Evolutionary conservation across 2,113 vertebrate genomes (phyloP).

Genomic region (Anser brachyrhynchus): DNA sequence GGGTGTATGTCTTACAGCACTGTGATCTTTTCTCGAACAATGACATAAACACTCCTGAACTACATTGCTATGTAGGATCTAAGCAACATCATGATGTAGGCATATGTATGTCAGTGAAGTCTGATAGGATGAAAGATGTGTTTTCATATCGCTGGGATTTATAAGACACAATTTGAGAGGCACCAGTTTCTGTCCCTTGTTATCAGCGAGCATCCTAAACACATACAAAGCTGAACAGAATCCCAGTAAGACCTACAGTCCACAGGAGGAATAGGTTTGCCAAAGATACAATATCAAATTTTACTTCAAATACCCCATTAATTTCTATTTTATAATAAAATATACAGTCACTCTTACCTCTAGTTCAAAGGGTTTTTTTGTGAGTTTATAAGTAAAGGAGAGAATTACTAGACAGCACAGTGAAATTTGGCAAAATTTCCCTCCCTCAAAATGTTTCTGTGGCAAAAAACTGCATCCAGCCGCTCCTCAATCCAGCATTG

Average conservation of each 20-base stretch:
- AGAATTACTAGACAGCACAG: neutral
- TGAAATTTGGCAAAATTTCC: neutral
- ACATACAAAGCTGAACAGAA: neutral
- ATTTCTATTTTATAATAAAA: neutral
- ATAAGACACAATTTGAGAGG: neutral
- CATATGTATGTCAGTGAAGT: neutral
- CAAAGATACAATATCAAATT: neutral
- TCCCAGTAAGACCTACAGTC: neutral
- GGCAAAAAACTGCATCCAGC: neutral
- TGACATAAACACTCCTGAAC: neutral
- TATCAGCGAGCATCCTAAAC: neutral
- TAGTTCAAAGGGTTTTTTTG: neutral
- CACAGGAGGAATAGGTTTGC: neutral
- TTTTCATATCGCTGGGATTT: neutral
- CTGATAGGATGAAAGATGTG: neutral
- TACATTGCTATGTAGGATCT: neutral
- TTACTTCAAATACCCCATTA: neutral
- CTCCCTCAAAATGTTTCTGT: neutral
- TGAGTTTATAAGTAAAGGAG: neutral
- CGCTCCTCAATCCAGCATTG: neutral
- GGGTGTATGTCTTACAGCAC: neutral
- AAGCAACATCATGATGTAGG: neutral
- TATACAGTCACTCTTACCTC: neutral
- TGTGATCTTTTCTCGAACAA: neutral
- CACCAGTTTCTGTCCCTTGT: neutral